phyloP scores from a whole-genome alignment of 1,140 invertebrate species.

The Drosophila orosa region DNA sequence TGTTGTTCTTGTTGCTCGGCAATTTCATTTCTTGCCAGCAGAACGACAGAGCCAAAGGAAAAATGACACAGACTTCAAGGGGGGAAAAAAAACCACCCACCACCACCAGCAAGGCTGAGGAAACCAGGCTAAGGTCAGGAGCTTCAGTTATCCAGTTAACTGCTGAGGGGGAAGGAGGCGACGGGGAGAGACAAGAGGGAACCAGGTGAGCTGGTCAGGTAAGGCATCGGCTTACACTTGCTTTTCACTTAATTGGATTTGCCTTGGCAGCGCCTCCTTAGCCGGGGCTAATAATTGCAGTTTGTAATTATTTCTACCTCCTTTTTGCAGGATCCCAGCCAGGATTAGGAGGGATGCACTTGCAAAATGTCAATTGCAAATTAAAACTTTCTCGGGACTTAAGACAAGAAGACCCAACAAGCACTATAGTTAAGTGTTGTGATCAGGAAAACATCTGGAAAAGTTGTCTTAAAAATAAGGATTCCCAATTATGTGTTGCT shows the following conservation, averaged over 20 bases:
- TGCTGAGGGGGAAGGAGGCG: conserved; percentile 3
- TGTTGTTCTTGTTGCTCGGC: conserved; percentile 50
- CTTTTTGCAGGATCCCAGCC: not conserved
- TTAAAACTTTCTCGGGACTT: conserved; percentile 31
- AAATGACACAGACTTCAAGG: conserved; percentile 5
- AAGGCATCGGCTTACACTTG: conserved; percentile 77
- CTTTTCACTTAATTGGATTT: conserved; percentile 83
- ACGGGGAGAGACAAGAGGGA: not conserved
- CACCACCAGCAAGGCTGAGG: not conserved
- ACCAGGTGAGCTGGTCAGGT: conserved; percentile 25
- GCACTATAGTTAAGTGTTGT: not conserved
- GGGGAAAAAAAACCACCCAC: not conserved
- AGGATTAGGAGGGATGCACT: conserved; percentile 31
- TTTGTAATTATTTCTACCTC: conserved; percentile 74
- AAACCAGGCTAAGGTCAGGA: conserved; percentile 38
- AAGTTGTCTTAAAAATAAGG: not conserved
- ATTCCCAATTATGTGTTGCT: not conserved
- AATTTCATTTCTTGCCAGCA: conserved; percentile 67
- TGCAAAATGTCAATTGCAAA: conserved; percentile 57
- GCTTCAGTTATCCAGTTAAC: conserved; percentile 50
- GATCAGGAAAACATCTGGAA: not conserved
- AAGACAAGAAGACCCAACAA: conserved; percentile 3
- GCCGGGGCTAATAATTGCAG: conserved; percentile 76
- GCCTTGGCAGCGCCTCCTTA: conserved; percentile 52
- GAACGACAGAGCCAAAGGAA: conserved; percentile 10